Percentiles rank a stretch among this genome's conserved stretches.
phyloP scores from a whole-genome alignment of 2,888 invertebrate species.

The Drosophila birchii region DNA sequence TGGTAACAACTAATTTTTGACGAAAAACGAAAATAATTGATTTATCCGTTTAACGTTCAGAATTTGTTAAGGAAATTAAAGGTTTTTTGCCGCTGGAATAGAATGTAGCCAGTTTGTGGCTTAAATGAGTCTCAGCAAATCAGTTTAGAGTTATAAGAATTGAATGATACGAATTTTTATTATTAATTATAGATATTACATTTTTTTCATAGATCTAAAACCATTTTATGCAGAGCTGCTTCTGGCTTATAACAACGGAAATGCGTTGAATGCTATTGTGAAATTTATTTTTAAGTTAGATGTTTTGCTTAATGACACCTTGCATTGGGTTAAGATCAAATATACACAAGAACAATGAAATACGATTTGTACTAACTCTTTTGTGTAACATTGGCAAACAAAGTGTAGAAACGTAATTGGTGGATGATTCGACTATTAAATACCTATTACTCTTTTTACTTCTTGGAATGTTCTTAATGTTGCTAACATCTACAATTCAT shows the following conservation, averaged over 20 bases:
- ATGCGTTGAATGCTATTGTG: not conserved
- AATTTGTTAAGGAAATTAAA: too few relatives aligned
- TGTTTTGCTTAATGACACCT: not conserved
- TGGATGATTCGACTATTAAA: not conserved
- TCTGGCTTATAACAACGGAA: not conserved
- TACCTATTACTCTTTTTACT: not conserved
- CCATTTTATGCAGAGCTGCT: not conserved
- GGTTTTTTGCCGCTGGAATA: too few relatives aligned
- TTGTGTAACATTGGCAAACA: conserved; percentile 3
- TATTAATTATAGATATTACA: too few relatives aligned
- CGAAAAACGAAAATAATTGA: too few relatives aligned
- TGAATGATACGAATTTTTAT: too few relatives aligned
- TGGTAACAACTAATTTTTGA: too few relatives aligned
- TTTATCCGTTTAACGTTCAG: too few relatives aligned
- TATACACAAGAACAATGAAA: not conserved
- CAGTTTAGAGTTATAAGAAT: too few relatives aligned
- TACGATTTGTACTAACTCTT: not conserved
- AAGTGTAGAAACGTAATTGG: not conserved
- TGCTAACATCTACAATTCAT: not conserved
- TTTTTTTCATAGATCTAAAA: too few relatives aligned
- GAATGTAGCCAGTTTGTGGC: too few relatives aligned
- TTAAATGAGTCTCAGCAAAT: too few relatives aligned
- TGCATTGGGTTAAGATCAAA: not conserved
- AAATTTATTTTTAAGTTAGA: not conserved
- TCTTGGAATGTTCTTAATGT: not conserved